Evolutionary conservation across 2,113 vertebrate genomes (phyloP).

Genomic region (Okapia johnstoni): DNA sequence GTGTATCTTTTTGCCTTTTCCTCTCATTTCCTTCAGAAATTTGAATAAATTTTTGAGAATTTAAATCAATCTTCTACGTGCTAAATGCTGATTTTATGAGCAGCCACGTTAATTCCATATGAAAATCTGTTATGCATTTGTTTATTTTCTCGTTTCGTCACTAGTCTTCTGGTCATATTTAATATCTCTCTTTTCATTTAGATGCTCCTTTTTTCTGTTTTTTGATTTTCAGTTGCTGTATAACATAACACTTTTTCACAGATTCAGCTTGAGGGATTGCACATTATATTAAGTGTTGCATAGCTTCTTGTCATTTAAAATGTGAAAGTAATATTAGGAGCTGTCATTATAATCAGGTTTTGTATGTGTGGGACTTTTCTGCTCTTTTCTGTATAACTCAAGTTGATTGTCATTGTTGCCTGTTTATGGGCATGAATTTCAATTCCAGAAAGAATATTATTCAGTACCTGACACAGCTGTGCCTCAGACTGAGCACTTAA

Average conservation of each 20-base stretch:
- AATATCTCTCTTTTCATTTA: slow-evolving; percentile 18
- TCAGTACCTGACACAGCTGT: slow-evolving; percentile 21
- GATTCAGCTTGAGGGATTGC: not conserved
- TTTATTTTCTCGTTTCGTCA: not conserved
- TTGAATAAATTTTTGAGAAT: not conserved
- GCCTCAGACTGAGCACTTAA: not conserved
- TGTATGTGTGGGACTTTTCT: not conserved
- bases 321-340: slow-evolving; percentile 34
- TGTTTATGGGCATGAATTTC: slow-evolving; percentile 27
- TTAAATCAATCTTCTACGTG: slow-evolving; percentile 20
- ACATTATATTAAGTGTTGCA: not conserved
- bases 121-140: slow-evolving; percentile 22
- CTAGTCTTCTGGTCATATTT: slow-evolving; percentile 1
- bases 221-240: not conserved
- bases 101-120: slow-evolving; percentile 28
- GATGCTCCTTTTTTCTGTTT: not conserved
- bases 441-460: not conserved
- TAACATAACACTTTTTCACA: slow-evolving; percentile 11
- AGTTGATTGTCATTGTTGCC: not conserved
- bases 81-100: slow-evolving; percentile 22
- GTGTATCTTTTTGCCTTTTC: not conserved
- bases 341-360: slow-evolving; percentile 1
- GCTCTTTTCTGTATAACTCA: slow-evolving; percentile 34
- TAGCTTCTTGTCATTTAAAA: slow-evolving; percentile 22
- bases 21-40: not conserved